Evolutionary conservation across 2,888 invertebrate genomes (phyloP).

Genomic region (Troilus luridus): DNA sequence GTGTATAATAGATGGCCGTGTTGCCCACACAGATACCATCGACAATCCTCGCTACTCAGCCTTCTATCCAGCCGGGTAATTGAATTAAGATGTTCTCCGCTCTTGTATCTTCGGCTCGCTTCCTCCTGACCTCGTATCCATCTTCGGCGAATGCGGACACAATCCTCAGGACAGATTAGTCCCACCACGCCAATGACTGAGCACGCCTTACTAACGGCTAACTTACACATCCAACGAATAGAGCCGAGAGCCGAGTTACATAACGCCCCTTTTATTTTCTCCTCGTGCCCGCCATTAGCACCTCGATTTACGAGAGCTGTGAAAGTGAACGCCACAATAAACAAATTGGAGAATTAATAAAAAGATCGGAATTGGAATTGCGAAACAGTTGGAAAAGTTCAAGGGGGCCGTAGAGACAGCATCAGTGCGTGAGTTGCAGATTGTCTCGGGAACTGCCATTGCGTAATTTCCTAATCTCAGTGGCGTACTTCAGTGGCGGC

Average conservation of each 20-base stretch:
- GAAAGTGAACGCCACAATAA: neutral
- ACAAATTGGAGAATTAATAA: neutral
- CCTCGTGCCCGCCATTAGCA: neutral
- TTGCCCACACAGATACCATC: neutral
- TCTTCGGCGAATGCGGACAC: neutral
- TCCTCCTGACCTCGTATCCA: neutral
- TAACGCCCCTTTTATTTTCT: neutral
- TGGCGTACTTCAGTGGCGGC: neutral
- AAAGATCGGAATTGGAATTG: slow-evolving; percentile 6
- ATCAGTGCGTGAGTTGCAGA: slow-evolving; percentile 14
- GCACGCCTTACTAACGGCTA: neutral
- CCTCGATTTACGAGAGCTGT: too few relatives aligned
- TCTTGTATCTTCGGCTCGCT: slow-evolving; percentile 20
- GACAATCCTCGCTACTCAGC: neutral
- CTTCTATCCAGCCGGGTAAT: neutral
- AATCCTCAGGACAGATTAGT: neutral
- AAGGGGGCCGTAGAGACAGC: neutral
- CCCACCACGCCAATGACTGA: neutral
- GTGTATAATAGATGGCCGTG: slow-evolving; percentile 18
- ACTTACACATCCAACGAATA: neutral
- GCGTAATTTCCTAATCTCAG: neutral
- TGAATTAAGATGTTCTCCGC: slow-evolving; percentile 44
- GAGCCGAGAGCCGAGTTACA: neutral
- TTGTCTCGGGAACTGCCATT: neutral
- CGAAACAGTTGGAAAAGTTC: neutral